Conservation (phyloP, 2,113 vertebrate genomes). For the Apteryx mantelli region DNA sequence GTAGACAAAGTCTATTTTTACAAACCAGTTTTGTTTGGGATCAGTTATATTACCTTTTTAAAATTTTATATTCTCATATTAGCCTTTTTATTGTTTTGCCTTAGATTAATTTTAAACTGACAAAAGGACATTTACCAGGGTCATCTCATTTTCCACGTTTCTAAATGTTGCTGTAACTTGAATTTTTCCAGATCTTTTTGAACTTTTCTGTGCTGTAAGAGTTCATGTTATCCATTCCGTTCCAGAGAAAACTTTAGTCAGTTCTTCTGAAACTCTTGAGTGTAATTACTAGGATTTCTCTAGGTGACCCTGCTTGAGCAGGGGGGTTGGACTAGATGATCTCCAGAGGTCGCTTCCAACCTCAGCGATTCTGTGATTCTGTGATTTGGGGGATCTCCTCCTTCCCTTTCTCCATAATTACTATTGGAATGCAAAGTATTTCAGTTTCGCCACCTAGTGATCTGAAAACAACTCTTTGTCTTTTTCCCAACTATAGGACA, state of each 20-base stretch:
- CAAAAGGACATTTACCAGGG: background rate
- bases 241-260: background rate
- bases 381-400: background rate
- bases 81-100: constrained; percentile 37
- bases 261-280: background rate
- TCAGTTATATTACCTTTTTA: constrained; percentile 12
- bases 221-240: background rate
- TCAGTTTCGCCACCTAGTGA: background rate
- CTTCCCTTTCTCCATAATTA: background rate
- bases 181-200: background rate
- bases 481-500: background rate
- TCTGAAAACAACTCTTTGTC: background rate
- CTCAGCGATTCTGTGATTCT: no score
- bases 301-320: no score
- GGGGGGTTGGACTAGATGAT: no score
- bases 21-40: constrained; percentile 10
- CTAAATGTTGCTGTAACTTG: background rate
- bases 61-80: constrained; percentile 9
- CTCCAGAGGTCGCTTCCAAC: no score
- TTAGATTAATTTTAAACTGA: constrained; percentile 39
- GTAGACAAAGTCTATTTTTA: background rate
- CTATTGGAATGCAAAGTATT: background rate
- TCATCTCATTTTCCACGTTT: background rate
- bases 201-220: background rate
- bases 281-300: background rate